A percentile compares a stretch with the other conserved stretches of the same genome.
Evolutionary conservation across 2,888 invertebrate genomes (phyloP).

Genomic region (Drosophila helvetica): DNA sequence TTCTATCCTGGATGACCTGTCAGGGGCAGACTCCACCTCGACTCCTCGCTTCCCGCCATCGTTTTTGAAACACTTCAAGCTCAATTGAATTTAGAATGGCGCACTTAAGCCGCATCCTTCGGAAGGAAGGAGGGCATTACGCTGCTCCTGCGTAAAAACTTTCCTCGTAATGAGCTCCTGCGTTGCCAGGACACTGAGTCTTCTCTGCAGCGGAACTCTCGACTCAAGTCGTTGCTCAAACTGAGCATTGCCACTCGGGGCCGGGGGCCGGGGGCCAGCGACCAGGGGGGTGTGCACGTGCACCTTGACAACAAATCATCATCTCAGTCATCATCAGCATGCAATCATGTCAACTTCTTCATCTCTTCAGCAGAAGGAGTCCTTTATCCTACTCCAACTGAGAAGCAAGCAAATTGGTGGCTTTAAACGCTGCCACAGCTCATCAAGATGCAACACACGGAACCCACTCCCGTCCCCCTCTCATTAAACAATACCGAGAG

Average conservation of each 20-base stretch:
- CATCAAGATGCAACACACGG: slow-evolving; percentile 43
- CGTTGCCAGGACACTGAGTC: slow-evolving; percentile 29
- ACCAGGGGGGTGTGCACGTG: background rate
- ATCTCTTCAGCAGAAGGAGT: background rate
- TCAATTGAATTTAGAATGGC: slow-evolving; percentile 72
- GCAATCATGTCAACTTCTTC: slow-evolving; percentile 45
- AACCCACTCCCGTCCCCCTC: slow-evolving; percentile 19
- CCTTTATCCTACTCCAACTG: background rate
- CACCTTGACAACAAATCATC: slow-evolving; percentile 56
- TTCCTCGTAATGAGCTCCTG: slow-evolving; percentile 56
- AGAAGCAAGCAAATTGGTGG: slow-evolving; percentile 37
- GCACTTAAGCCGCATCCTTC: slow-evolving; percentile 51
- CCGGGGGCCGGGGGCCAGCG: too few relatives aligned
- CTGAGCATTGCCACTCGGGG: slow-evolving; percentile 37
- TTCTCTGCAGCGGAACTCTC: slow-evolving; percentile 31
- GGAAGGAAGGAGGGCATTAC: slow-evolving; percentile 39
- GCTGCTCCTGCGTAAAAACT: slow-evolving; percentile 54
- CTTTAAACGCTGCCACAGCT: slow-evolving; percentile 42
- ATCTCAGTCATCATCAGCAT: slow-evolving; percentile 42
- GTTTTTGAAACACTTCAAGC: slow-evolving; percentile 72
- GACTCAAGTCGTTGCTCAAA: slow-evolving; percentile 22
- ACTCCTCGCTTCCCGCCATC: slow-evolving; percentile 45
- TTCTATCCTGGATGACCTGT: slow-evolving; percentile 27
- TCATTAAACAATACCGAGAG: slow-evolving; percentile 31
- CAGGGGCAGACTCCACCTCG: slow-evolving; percentile 22